Evolutionary conservation across 2,888 invertebrate genomes (phyloP).

Genomic region (Eupithecia tripunctaria): DNA sequence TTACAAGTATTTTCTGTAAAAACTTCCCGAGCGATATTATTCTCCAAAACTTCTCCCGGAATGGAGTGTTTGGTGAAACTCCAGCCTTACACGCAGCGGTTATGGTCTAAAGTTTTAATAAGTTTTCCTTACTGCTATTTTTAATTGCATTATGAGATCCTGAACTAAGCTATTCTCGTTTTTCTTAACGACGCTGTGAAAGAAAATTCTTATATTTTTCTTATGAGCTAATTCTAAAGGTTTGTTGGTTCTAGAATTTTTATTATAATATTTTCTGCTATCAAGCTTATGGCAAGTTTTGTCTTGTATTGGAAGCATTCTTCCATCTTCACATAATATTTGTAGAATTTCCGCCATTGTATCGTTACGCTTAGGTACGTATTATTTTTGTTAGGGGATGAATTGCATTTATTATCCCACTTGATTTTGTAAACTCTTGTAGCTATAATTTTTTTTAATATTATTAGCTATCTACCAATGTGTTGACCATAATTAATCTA

Average conservation of each 20-base stretch:
- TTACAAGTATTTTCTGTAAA: constrained; percentile 23
- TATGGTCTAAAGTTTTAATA: constrained; percentile 34
- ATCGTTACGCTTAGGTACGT: no score
- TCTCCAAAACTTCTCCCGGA: constrained; percentile 22
- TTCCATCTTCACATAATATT: no score
- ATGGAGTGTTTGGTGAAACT: constrained; percentile 24
- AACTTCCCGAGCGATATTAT: constrained; percentile 33
- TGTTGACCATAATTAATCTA: no score
- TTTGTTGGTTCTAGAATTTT: background rate
- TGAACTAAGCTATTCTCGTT: constrained; percentile 2
- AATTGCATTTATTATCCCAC: no score
- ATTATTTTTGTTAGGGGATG: no score
- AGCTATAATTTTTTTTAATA: no score
- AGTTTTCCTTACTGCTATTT: constrained; percentile 20
- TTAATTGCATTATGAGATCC: constrained; percentile 19
- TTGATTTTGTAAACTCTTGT: no score
- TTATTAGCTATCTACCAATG: no score
- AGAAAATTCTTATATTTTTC: constrained; percentile 7
- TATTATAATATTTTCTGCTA: background rate
- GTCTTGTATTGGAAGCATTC: background rate
- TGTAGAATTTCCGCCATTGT: no score
- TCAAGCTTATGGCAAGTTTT: background rate
- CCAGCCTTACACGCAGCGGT: constrained; percentile 22
- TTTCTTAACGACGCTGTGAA: background rate
- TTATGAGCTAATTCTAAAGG: background rate